These are phyloP conservation scores for Hormaphis cornu DNA, from an alignment of 1,140 invertebrate genomes.

Conservation along the genomic window DNA sequence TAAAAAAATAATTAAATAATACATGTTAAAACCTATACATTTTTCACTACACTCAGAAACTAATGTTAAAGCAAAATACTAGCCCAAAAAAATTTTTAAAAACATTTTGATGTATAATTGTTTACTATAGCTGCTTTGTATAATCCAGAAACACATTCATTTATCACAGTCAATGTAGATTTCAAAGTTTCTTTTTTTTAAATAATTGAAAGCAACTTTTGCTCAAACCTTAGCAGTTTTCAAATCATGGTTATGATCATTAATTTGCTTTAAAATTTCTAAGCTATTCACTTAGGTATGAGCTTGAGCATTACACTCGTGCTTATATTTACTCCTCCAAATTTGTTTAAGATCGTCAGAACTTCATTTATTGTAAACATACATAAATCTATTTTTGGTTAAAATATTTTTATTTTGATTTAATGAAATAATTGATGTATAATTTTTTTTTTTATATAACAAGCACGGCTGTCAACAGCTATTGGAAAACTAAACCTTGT, in stretches of 20 bases:
- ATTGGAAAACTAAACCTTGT: too few relatives aligned
- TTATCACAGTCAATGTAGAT: not conserved
- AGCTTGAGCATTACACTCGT: not conserved
- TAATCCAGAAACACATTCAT: not conserved
- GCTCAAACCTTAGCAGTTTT: not conserved
- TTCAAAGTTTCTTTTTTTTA: not conserved
- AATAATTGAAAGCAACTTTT: not conserved
- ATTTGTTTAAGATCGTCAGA: not conserved
- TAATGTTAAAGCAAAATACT: too few relatives aligned
- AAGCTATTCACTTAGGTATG: not conserved
- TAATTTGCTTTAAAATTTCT: not conserved
- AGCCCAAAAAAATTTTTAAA: too few relatives aligned
- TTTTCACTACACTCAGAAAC: too few relatives aligned
- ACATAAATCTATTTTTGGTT: not conserved
- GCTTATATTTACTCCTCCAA: too few relatives aligned
- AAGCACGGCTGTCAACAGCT: too few relatives aligned
- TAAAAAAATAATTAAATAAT: too few relatives aligned
- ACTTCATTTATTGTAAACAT: not conserved
- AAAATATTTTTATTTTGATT: not conserved
- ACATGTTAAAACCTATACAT: too few relatives aligned
- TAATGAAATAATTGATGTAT: too few relatives aligned
- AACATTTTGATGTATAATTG: too few relatives aligned
- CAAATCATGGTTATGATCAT: not conserved
- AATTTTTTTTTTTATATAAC: too few relatives aligned
- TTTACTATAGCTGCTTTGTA: too few relatives aligned